phyloP scores from a whole-genome alignment of 2,797 vertebrate genomes.

The Melanotaenia boesemani region DNA sequence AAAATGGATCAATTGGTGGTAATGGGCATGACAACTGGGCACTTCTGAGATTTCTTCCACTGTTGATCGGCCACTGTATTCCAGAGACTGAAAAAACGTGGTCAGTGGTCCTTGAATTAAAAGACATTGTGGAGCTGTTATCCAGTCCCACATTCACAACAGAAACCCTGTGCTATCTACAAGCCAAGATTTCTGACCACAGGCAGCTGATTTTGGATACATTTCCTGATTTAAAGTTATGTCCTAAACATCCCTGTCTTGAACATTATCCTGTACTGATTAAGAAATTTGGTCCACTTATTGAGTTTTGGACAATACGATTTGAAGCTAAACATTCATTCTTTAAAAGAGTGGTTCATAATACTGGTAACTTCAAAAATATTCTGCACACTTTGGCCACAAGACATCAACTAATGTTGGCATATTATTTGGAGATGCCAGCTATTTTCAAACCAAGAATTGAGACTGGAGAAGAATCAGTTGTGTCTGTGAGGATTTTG shows the following conservation, averaged over 20 bases:
- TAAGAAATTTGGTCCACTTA: not conserved
- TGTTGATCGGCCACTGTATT: conserved; percentile 32
- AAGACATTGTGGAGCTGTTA: conserved; percentile 53
- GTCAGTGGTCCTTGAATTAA: conserved; percentile 43
- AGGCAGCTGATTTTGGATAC: conserved; percentile 38
- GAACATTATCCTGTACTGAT: not conserved
- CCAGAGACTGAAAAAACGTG: conserved; percentile 43
- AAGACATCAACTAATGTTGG: conserved; percentile 51
- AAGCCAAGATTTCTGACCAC: conserved; percentile 53
- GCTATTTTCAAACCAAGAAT: too few relatives aligned
- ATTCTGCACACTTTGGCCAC: conserved; percentile 16
- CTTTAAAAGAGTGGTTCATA: conserved; percentile 48
- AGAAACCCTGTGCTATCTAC: conserved; percentile 48
- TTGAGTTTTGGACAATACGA: too few relatives aligned
- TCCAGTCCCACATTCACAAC: conserved; percentile 39
- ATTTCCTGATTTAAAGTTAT: conserved; percentile 39
- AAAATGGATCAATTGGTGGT: conserved; percentile 39
- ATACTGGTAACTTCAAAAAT: conserved; percentile 55
- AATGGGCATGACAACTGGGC: conserved; percentile 50
- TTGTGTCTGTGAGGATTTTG: conserved; percentile 44
- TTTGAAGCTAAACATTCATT: conserved; percentile 55
- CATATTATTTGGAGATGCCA: conserved; percentile 52
- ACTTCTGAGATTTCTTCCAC: conserved; percentile 37
- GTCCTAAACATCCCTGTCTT: conserved; percentile 1
- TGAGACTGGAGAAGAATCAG: conserved; percentile 8